Base-by-base conservation (phyloP, 2,888 invertebrate genomes). In the Anorthoa munda region DNA sequence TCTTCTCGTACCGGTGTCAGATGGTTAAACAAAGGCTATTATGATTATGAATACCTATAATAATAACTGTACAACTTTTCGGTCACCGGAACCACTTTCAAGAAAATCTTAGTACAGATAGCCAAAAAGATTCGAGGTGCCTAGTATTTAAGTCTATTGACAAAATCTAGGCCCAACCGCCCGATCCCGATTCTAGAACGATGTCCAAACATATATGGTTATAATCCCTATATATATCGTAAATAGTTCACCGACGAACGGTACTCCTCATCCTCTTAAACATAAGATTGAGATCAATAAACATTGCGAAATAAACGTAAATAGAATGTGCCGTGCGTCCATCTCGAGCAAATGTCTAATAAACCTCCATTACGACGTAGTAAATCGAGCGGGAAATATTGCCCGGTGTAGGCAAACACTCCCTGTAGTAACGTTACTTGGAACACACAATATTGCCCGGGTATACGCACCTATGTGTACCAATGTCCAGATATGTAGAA, bases 361-460 rank as follows among this genome's bases (percentile, higher is more conserved):
- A 81, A 82, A 81, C 63, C 63, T 59, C 31, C 23, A 82, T 81
- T 83, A 81, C 72, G 79, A 60, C 55, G 61, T 48, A 66, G 69
- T 81, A 81, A 78, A 81, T 81, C 55, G 66, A 64, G 59, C 39
- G 45, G 15, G 69, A 82, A 66, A 82, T 68, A 78, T 81, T 55
- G 66, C 71, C 26, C 21, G 21, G 63, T 58, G 39, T 60, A 26
- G n/a, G 69, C 26, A 59, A 82, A 72, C 79, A 72, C 66, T 82
- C 80, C 79, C 80, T 66, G 72, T 72, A 72, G 83, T 60, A 59
- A 66, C 21, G 55, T 77, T 67, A 66, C 74, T 78, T 67, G 66
- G 56, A 61, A 75, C 59, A 61, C 46, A 58, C 53, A 45, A 79
- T 81, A 79, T 58, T 15, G 26, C 18, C 23, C 15, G 5, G 15